A percentile compares a stretch with the other conserved stretches of the same genome.
Conservation (phyloP, 2,113 vertebrate species). For the Hyla sarda region DNA sequence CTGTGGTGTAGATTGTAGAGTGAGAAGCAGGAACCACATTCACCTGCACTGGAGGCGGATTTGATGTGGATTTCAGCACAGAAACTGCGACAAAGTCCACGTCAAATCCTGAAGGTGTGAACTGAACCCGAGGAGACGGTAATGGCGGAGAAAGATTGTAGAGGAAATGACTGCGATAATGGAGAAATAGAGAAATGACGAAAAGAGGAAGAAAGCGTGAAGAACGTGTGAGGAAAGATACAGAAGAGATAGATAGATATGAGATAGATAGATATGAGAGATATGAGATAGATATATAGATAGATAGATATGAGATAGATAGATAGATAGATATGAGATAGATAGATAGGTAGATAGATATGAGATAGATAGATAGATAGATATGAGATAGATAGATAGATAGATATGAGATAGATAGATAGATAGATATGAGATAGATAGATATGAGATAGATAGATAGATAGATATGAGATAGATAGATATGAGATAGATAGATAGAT, state of each 20-base stretch:
- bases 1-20: too few species aligned
- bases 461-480: conserved; percentile 1
- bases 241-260: background rate
- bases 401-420: background rate
- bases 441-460: too few species aligned
- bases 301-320: background rate
- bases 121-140: too few species aligned
- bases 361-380: background rate
- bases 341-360: too few species aligned
- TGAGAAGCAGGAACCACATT: too few species aligned
- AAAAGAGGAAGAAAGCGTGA: background rate
- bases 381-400: background rate
- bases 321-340: background rate
- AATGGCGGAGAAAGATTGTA: too few species aligned
- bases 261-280: conserved; percentile 6
- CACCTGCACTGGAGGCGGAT: too few species aligned
- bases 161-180: background rate
- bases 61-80: too few species aligned
- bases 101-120: too few species aligned
- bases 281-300: background rate
- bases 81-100: too few species aligned
- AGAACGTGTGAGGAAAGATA: background rate
- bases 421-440: background rate
- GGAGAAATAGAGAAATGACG: background rate
- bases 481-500: background rate